A percentile compares a stretch with the other conserved stretches of the same genome.
Conservation (phyloP, 2,888 invertebrate species). For the Drosophila ochracea region DNA sequence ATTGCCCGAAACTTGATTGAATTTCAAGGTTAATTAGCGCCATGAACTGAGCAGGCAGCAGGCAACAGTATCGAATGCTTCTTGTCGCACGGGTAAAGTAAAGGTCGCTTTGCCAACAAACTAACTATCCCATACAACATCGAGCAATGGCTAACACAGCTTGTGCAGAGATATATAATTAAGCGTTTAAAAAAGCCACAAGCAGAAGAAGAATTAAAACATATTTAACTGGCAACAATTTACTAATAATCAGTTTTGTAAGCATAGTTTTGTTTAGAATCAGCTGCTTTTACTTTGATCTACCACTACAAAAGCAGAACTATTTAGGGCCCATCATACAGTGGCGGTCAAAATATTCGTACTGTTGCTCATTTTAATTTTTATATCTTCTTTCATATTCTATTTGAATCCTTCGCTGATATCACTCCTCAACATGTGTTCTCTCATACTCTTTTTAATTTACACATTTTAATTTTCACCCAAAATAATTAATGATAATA, state of each 20-base stretch:
- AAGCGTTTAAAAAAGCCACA: background rate
- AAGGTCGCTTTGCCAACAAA: slow-evolving; percentile 22
- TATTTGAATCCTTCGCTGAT: background rate
- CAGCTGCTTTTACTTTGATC: background rate
- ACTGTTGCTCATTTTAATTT: too few relatives aligned
- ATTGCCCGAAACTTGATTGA: slow-evolving; percentile 66
- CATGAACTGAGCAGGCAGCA: slow-evolving; percentile 7
- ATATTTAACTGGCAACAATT: background rate
- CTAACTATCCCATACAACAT: background rate
- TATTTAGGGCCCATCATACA: background rate
- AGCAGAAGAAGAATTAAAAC: background rate
- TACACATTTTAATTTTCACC: too few relatives aligned
- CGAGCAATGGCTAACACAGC: background rate
- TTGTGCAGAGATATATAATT: background rate
- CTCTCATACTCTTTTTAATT: too few relatives aligned
- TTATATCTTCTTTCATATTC: background rate
- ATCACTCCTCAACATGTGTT: background rate
- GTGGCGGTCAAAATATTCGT: too few relatives aligned
- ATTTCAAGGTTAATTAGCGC: slow-evolving; percentile 76
- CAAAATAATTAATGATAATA: too few relatives aligned
- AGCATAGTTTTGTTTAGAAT: background rate
- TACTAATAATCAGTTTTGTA: background rate
- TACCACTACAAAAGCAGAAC: background rate
- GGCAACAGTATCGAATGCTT: slow-evolving; percentile 13
- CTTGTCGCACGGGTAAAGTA: slow-evolving; percentile 4